Evolutionary conservation across 2,113 vertebrate species (phyloP), one percentile per base, ranked within the genome.

Genomic region (Rallus limicola): DNA sequence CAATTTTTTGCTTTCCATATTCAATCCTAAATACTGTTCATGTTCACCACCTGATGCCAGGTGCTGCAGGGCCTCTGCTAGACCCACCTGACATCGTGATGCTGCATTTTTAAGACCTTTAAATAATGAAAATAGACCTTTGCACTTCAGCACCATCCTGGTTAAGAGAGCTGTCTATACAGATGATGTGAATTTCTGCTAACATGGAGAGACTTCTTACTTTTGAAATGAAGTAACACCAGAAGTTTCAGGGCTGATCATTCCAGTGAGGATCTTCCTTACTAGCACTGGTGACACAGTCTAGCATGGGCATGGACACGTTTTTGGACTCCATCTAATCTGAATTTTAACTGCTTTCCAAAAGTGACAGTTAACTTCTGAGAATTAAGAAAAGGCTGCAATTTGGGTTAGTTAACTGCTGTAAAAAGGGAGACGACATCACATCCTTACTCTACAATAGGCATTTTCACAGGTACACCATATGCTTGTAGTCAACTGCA

Each of bases 21-120:
- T 93, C 50, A 86, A 56, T 82, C 36, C 42, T 87, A 69, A 95
- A 69, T 36, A 83, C 36, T 48, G 84, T 64, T 89, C 3, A 1
- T 53, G 74, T 64, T 80, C 79, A 91, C 74, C 97, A 97, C 96
- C 97, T 97, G 97, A 96, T 97, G 69, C 94, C 96, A 95, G 77
- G 56, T 77, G 95, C 96, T 96, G 64, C 93, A 86, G 94, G 97
- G 96, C 81, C 92, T 95, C 82, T 92, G 50, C 80, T 88, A 36
- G 46, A 93, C 80, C 40, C 86, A 95, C 83, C 88, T 97, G 95
- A 95, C 93, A 85, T 34, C 74, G 75, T 81, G 81, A 75, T 87
- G 63, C 72, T 96, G 88, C 79, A 90, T 95, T 94, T 96, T 93
- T 81, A 92, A 93, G 90, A 94, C 50, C 71, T 94, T 82, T 87